Evolutionary conservation across 2,113 vertebrate genomes (phyloP), one percentile per base, ranked within the genome.

Genomic region (Shinisaurus crocodilurus): DNA sequence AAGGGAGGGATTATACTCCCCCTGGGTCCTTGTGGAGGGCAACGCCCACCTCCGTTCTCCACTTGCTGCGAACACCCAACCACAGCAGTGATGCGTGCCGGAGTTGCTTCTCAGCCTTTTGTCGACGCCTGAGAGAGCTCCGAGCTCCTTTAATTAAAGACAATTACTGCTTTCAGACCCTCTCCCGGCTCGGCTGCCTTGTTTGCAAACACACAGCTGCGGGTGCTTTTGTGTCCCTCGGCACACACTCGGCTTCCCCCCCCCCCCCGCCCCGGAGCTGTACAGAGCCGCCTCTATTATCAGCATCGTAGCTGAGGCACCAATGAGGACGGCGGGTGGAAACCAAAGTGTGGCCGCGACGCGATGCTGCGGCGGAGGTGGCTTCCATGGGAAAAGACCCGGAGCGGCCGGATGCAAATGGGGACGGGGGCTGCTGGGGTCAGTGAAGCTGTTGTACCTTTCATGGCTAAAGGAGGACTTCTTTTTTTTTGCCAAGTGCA

Each of bases 201-300:
- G 97, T 98, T 98, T 98, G 97, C 97, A 98, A 98, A 98, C 97
- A 98, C 97, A 95, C 97, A 98, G 97, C 97, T 98, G 97, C 95
- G 92, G 95, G 97, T 95, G 96, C 87, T 96, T 97, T 96, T 97
- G 96, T 97, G 90, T 94, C 93, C 95, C 92, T 90, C 93, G 89
- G 92, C 0, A 7, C 0, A 7, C 91, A 91, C 93, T 96, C 96
- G 1, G 70, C 96, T 97, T 97, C 96, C 9, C 3, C 40, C 37
- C 37, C 3, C 32, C 29, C 29, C 45, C 77, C 50, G 15, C 50
- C 96, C 96, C 95, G 96, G 97, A 97, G 96, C 96, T 85, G 2
- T 94, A 96, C 96, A 96, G 96, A 97, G 97, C 95, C 95, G 95
- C 86, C 94, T 96, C 97, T 96, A 94, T 97, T 89, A 93, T 83